Evolutionary conservation across 2,888 invertebrate genomes (phyloP).

Genomic region (Drosophila meridionalis): DNA sequence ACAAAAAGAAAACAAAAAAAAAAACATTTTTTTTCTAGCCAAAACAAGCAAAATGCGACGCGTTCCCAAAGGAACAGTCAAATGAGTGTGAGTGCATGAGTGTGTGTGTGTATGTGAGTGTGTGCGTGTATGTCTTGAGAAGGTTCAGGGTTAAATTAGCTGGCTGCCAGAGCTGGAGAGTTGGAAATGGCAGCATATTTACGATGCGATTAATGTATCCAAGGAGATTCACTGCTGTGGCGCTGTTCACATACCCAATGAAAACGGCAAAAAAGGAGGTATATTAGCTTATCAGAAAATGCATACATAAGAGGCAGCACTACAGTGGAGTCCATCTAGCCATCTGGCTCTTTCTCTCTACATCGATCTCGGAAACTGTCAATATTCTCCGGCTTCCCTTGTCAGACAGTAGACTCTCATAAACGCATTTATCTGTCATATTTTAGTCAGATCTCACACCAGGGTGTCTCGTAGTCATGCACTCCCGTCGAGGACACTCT

Average conservation of each 20-base stretch:
- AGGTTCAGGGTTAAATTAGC: slow-evolving; percentile 75
- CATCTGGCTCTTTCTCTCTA: neutral
- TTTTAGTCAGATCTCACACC: neutral
- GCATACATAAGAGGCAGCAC: neutral
- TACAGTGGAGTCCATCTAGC: neutral
- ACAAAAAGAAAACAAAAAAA: slow-evolving; percentile 19
- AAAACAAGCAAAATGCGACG: slow-evolving; percentile 45
- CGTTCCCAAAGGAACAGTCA: slow-evolving; percentile 22
- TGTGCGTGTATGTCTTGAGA: slow-evolving; percentile 40
- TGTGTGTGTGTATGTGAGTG: slow-evolving; percentile 10
- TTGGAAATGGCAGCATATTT: slow-evolving; percentile 55
- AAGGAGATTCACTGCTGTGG: slow-evolving; percentile 33
- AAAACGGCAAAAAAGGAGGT: neutral
- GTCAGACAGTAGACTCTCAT: neutral
- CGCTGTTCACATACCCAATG: slow-evolving; percentile 3
- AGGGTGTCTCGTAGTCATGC: neutral
- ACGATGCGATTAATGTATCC: slow-evolving; percentile 75
- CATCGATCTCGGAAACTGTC: neutral
- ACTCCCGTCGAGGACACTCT: neutral
- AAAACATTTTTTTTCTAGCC: slow-evolving; percentile 42
- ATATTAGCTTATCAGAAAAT: neutral
- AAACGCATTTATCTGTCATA: neutral
- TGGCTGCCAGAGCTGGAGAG: slow-evolving; percentile 42
- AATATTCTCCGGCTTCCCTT: too few relatives aligned
- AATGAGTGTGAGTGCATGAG: slow-evolving; percentile 7